Conservation (phyloP, 1,140 invertebrate species). For the Penaeus chinensis region DNA sequence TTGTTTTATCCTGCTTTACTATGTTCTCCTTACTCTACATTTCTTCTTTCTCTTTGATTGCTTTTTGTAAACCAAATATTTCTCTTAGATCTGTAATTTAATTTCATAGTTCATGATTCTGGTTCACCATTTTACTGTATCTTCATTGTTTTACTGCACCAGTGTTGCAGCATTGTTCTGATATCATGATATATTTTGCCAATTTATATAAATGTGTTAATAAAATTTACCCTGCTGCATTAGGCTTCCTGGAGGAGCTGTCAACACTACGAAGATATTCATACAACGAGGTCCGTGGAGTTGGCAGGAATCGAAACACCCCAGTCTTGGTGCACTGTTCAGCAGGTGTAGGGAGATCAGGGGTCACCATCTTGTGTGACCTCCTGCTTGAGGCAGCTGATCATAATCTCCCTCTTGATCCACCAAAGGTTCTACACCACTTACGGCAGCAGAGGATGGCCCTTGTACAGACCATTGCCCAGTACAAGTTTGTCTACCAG, state of each 20-base stretch:
- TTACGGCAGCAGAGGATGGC: slow-evolving; percentile 85
- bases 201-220: not conserved
- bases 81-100: not conserved
- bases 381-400: slow-evolving; percentile 86
- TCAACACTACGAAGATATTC: slow-evolving; percentile 83
- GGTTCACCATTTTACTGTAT: not conserved
- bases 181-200: not conserved
- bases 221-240: slow-evolving; percentile 53
- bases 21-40: no score
- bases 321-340: slow-evolving; percentile 80
- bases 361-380: slow-evolving; percentile 82
- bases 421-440: slow-evolving; percentile 80
- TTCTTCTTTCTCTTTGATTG: not conserved
- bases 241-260: slow-evolving; percentile 85
- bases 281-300: slow-evolving; percentile 72
- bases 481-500: slow-evolving; percentile 90
- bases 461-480: slow-evolving; percentile 86
- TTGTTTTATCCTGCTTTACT: no score
- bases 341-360: slow-evolving; percentile 78
- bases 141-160: not conserved
- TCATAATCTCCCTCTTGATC: slow-evolving; percentile 78
- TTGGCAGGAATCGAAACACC: slow-evolving; percentile 77
- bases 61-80: not conserved
- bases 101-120: not conserved
- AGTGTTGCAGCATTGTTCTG: not conserved